Percentiles rank a stretch among this genome's conserved stretches.
These are phyloP conservation scores for Synergus umbraculus DNA, from an alignment of 2,888 invertebrate species.

Conservation along the genomic window DNA sequence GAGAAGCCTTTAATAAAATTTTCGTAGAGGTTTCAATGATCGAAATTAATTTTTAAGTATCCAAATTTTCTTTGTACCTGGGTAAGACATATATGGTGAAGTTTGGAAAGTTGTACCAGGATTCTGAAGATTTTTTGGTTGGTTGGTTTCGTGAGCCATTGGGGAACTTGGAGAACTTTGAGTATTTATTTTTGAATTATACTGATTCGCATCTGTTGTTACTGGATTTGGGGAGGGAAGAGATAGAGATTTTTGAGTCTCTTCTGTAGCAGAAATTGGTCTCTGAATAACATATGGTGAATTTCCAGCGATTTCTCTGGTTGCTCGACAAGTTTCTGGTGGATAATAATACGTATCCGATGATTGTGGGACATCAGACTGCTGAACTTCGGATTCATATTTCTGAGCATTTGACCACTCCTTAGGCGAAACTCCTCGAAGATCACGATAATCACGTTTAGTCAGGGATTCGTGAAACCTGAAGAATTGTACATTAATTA, in stretches of 20 bases:
- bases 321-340: not conserved
- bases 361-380: not conserved
- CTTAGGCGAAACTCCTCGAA: not conserved
- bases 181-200: not conserved
- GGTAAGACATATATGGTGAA: not conserved
- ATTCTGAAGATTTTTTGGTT: not conserved
- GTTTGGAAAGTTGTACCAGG: not conserved
- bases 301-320: not conserved
- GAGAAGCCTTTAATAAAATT: not conserved
- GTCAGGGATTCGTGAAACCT: not conserved
- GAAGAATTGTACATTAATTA: not conserved
- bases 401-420: not conserved
- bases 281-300: not conserved
- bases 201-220: not conserved
- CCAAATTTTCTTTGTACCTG: not conserved
- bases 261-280: not conserved
- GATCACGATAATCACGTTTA: not conserved
- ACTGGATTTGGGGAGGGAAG: not conserved
- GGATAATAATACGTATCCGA: not conserved
- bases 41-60: not conserved
- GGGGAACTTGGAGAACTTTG: not conserved
- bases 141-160: not conserved
- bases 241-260: not conserved
- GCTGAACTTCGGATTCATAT: not conserved
- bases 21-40: not conserved